Percentiles rank a stretch among this genome's conserved stretches.
Evolutionary conservation across 1,140 invertebrate species (phyloP).

Genomic region (Zeugodacus cucurbitae): DNA sequence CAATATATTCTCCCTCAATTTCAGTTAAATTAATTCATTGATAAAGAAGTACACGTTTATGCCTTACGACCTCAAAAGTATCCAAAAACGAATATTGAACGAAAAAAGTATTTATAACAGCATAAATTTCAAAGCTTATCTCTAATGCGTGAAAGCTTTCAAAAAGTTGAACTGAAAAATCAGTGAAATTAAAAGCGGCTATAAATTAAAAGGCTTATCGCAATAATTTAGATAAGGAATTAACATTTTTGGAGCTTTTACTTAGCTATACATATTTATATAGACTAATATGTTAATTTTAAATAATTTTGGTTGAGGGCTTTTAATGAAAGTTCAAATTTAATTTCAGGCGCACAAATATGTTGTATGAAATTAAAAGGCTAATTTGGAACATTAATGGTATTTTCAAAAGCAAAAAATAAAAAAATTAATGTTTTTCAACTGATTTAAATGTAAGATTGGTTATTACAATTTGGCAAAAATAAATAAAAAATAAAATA

Average conservation of each 20-base stretch:
- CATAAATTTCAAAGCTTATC: constrained; percentile 19
- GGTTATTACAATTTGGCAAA: neutral
- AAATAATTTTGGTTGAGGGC: neutral
- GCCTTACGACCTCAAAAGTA: neutral
- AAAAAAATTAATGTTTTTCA: neutral
- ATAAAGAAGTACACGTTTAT: neutral
- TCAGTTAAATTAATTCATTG: neutral
- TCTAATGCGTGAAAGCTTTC: neutral
- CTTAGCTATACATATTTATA: neutral
- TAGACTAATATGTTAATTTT: neutral
- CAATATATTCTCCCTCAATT: too few species aligned
- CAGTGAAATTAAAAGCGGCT: neutral
- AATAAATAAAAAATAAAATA: neutral
- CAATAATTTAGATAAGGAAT: neutral
- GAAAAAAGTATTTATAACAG: neutral
- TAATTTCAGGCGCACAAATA: neutral
- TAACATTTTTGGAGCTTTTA: too few species aligned
- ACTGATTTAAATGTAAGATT: neutral
- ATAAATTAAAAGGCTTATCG: neutral
- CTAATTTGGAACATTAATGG: neutral
- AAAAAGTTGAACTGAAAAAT: neutral
- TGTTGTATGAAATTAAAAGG: neutral
- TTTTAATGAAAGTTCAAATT: neutral
- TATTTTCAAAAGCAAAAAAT: neutral
- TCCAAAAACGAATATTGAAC: neutral